Base-by-base conservation (phyloP, 2,113 vertebrate species). In the Ptychochromis oligacanthus region DNA sequence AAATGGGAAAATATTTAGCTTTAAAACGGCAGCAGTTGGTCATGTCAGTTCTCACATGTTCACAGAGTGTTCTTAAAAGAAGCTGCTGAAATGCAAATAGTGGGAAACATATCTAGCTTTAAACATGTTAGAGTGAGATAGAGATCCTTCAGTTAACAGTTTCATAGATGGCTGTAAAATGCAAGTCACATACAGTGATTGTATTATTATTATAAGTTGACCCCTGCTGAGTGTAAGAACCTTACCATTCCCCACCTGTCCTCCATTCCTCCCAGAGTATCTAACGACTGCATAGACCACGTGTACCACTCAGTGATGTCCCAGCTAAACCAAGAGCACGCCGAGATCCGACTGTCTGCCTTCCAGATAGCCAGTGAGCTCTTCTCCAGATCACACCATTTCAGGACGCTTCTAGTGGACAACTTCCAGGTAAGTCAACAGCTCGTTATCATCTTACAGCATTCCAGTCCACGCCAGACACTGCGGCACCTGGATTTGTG, bases 311-410 rank as follows among this genome's bases (percentile, higher is more conserved):
- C 97, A 49, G 92, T 99, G 75, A 92, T 96, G 95, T 93, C 96
- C 0, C 97, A 97, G 90, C 96, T 99, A 0, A 93, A 86, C 0
- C 92, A 96, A 80, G 96, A 97, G 2, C 98, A 99, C 0, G 96
- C 97, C 0, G 96, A 99, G 93, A 88, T 99, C 82, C 96, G 98
- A 24, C 94, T 99, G 13, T 97, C 98, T 0, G 96, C 98, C 10
- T 97, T 99, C 89, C 97, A 98, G 86, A 87, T 97, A 0, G 34
- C 95, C 60, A 85, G 88, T 0, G 96, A 97, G 89, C 92, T 99
- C 38, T 99, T 99, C 62, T 1, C 90, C 74, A 95, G 97, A 2
- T 99, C 98, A 0, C 97, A 99, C 86, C 95, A 94, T 4, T 98
- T 99, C 93, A 93, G 98, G 70, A 87, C 77, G 0, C 93, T 97